Base-by-base conservation (phyloP, 2,797 vertebrate genomes). In the Schizopygopsis pylzovi region DNA sequence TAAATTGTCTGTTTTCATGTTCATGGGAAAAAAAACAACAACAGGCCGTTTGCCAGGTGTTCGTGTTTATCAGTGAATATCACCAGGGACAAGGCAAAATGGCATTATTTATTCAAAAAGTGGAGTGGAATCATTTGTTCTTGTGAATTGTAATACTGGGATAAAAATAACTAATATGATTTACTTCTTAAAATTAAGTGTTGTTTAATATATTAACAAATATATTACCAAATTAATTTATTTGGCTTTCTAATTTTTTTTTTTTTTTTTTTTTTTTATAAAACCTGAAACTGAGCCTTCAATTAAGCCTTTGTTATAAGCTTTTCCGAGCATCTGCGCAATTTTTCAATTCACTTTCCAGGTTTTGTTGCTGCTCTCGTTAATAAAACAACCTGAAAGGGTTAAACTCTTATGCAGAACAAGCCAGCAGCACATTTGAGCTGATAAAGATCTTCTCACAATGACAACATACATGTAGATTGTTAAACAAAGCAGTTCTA, bases 401-500 rank as follows among this genome's bases (percentile, higher is more conserved):
- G 39, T 37, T 15, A 54, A 37, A 41, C 47, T 25, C 54, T 72
- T 22, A 25, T 68, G 15, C 67, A 2, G 2, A 20, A 70, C 39
- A 68, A 75, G 12, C 54, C 22, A 76, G 52, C 10, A 28, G 49
- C 16, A 65, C n/a, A 22, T 59, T 77, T 18, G 18, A 61, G 25
- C 4, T 7, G 72, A 52, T 72, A 85, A 25, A 22, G 28, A 68
- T 45, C 4, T 61, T 76, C 16, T 71, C 39, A 16, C 63, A 11
- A 61, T 18, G 16, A n/a, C 9, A 15, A 67, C 72, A 67, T 10
- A 1, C 47, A 52, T 77, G 59, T 68, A 77, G 47, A 11, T 67
- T 54, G 72, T 83, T 76, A 28, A 47, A 77, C 72, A 76, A 76
- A 76, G 72, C 59, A 67, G 56, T 20, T 52, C 39, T 11, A 75